These are phyloP conservation scores for Venusia cambrica DNA, from an alignment of 2,888 invertebrate species.

Conservation along the genomic window DNA sequence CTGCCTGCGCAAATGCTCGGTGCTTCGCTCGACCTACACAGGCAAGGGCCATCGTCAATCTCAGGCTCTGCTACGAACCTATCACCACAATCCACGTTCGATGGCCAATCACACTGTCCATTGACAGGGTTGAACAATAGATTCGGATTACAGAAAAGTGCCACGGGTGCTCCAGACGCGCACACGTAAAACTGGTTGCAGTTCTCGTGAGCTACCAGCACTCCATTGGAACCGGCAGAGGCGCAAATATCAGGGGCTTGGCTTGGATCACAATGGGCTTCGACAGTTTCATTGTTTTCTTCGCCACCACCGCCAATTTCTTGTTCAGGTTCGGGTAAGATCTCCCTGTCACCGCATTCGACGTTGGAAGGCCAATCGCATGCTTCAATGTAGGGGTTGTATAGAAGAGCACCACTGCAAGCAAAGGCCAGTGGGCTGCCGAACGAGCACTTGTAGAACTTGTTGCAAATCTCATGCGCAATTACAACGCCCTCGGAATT, in stretches of 20 bases:
- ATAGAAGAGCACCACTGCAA: constrained; percentile 36
- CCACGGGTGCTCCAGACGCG: constrained; percentile 77
- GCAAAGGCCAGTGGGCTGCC: constrained; percentile 35
- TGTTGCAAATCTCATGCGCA: constrained; percentile 45
- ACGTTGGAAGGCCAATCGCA: constrained; percentile 49
- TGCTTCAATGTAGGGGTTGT: constrained; percentile 34
- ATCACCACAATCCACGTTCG: constrained; percentile 77
- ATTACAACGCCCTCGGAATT: constrained; percentile 39
- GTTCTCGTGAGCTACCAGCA: constrained; percentile 36
- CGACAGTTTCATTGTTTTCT: constrained; percentile 7
- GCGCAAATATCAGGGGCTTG: constrained; percentile 30
- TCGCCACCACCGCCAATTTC: constrained; percentile 16
- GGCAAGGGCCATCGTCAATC: constrained; percentile 20
- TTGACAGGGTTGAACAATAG: constrained; percentile 71
- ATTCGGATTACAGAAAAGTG: constrained; percentile 74
- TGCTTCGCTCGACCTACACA: constrained; percentile 31
- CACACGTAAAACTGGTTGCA: constrained; percentile 66
- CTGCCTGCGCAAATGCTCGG: constrained; percentile 31
- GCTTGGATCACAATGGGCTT: constrained; percentile 28
- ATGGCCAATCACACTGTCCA: constrained; percentile 76
- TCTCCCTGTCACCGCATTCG: constrained; percentile 39
- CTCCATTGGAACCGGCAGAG: constrained; percentile 32
- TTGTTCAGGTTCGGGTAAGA: constrained; percentile 16
- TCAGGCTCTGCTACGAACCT: constrained; percentile 21
- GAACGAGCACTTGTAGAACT: constrained; percentile 42